Percentiles rank a stretch among this genome's conserved stretches.
phyloP scores from a whole-genome alignment of 2,113 vertebrate genomes.

The Genyomyrus donnyi region DNA sequence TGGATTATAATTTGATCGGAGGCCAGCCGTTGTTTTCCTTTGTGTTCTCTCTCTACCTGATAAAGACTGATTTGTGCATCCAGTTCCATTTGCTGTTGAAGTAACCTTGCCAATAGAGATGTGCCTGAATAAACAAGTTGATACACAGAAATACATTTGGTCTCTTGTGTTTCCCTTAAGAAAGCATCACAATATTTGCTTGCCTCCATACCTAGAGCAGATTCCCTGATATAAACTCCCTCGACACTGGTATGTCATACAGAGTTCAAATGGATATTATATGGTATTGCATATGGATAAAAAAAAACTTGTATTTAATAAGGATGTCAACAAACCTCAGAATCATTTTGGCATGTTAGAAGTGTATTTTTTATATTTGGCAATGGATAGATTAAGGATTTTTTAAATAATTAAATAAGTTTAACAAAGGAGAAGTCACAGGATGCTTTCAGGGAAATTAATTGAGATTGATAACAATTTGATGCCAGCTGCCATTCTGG shows the following conservation, averaged over 20 bases:
- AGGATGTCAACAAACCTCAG: background rate
- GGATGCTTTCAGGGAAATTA: background rate
- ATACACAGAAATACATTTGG: background rate
- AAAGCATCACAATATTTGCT: background rate
- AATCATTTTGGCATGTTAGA: background rate
- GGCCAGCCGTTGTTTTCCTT: background rate
- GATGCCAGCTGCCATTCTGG: background rate
- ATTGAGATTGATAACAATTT: background rate
- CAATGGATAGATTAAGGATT: background rate
- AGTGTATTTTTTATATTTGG: background rate
- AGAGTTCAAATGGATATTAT: background rate
- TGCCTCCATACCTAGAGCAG: background rate
- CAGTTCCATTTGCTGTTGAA: background rate
- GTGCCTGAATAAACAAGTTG: background rate
- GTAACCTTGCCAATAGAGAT: background rate
- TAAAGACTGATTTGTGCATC: background rate
- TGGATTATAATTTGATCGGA: background rate
- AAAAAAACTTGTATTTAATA: background rate
- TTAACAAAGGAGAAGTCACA: background rate
- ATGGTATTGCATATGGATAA: slow-evolving; percentile 12
- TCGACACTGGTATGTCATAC: background rate
- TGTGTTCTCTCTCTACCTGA: slow-evolving; percentile 1
- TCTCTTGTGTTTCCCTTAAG: background rate
- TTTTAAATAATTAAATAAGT: background rate
- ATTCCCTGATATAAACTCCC: background rate